Conservation (phyloP, 2,888 invertebrate species). For the Ceraclea dissimilis region DNA sequence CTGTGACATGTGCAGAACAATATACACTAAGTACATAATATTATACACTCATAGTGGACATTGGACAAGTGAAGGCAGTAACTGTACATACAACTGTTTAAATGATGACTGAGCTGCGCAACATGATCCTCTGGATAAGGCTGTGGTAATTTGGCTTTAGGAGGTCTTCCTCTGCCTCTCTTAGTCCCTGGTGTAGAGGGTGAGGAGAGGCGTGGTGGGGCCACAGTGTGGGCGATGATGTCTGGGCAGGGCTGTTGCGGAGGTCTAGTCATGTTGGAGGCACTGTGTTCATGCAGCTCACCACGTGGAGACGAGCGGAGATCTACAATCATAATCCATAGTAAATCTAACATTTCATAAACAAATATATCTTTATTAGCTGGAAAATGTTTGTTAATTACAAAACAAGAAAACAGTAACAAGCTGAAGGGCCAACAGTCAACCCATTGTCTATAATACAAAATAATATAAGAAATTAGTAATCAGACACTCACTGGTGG, state of each 20-base stretch:
- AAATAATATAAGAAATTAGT: no score
- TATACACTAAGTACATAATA: not conserved
- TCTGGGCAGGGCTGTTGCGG: not conserved
- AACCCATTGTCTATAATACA: no score
- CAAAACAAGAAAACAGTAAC: no score
- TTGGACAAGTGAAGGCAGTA: no score
- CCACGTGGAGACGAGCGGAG: not conserved
- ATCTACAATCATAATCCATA: no score
- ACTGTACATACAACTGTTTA: not conserved
- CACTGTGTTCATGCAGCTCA: not conserved
- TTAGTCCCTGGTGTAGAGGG: not conserved
- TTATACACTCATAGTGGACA: no score
- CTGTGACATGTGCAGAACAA: not conserved
- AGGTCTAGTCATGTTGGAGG: not conserved
- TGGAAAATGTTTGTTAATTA: no score
- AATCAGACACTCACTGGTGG: conserved; percentile 5
- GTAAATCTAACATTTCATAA: no score
- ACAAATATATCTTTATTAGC: not conserved
- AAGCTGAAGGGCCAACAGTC: no score
- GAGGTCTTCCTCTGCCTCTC: not conserved
- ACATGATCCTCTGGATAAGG: not conserved
- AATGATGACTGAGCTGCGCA: not conserved
- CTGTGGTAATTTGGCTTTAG: not conserved
- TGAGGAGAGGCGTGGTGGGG: not conserved
- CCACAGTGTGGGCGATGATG: not conserved